These are phyloP conservation scores for Anthonomus grandis DNA, from an alignment of 1,140 invertebrate genomes.

Conservation along the genomic window DNA sequence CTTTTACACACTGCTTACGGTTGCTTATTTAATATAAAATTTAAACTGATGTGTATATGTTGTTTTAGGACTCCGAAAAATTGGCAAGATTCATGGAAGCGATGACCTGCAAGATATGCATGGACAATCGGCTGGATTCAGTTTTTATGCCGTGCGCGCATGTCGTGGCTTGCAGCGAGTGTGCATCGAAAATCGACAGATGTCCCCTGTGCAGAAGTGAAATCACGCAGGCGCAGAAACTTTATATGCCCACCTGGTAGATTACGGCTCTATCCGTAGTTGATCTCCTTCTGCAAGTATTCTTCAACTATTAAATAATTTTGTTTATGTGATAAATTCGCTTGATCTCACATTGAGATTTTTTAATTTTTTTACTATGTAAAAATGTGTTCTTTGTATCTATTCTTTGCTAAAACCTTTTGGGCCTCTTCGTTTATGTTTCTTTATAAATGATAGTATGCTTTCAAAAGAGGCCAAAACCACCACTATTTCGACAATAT, in stretches of 20 bases:
- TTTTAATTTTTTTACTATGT: conserved; percentile 6
- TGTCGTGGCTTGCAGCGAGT: conserved; percentile 72
- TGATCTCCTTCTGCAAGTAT: background rate
- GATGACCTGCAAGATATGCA: conserved; percentile 78
- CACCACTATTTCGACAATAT: conserved; percentile 22
- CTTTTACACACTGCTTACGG: background rate
- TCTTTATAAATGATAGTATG: background rate
- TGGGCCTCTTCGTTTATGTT: conserved; percentile 7
- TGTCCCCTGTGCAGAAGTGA: conserved; percentile 75
- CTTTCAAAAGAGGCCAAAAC: conserved; percentile 9
- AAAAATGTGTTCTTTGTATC: background rate
- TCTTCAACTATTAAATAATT: background rate
- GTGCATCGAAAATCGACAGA: conserved; percentile 67
- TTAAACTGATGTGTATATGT: conserved; percentile 27
- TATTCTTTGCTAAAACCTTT: background rate
- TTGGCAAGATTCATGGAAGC: conserved; percentile 62
- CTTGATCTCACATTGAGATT: conserved; percentile 11
- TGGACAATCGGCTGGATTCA: conserved; percentile 76
- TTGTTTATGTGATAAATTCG: background rate
- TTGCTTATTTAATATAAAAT: background rate
- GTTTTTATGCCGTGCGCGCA: conserved; percentile 80
- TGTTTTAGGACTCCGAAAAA: conserved; percentile 56
- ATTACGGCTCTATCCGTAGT: background rate
- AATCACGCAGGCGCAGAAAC: conserved; percentile 68
- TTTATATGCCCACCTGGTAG: conserved; percentile 58